Conservation (phyloP, 64 coral and sea anemone genomes). For the Stichodactyla helianthus region DNA sequence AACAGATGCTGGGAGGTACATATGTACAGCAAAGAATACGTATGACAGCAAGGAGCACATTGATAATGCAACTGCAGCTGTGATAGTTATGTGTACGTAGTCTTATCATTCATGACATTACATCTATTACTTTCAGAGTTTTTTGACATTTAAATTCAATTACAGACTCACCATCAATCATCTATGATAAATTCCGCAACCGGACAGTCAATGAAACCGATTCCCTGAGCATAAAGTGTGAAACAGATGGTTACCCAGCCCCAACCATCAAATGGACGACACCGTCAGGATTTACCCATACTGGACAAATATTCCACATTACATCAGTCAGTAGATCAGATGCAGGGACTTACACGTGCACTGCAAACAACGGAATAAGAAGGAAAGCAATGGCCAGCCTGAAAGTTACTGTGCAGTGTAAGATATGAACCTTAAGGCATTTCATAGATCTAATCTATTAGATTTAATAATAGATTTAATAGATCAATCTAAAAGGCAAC, state of each 20-base stretch:
- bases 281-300: neutral
- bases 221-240: neutral
- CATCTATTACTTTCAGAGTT: no score
- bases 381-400: neutral
- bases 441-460: no score
- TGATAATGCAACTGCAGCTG: neutral
- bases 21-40: constrained; percentile 1
- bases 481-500: no score
- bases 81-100: neutral
- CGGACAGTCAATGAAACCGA: constrained; percentile 10
- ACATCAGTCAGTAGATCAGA: neutral
- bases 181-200: neutral
- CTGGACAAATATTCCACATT: neutral
- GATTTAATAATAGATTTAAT: no score
- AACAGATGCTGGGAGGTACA: constrained; percentile 1
- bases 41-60: neutral
- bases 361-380: constrained; percentile 26
- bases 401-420: constrained; percentile 12
- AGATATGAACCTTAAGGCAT: neutral
- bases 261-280: constrained; percentile 17
- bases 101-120: neutral
- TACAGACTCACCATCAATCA: constrained; percentile 1
- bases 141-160: no score
- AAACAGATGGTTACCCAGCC: constrained; percentile 25
- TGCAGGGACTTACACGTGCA: constrained; percentile 21